Conservation (phyloP, 2,888 invertebrate species). For the Caradrina kadenii region DNA sequence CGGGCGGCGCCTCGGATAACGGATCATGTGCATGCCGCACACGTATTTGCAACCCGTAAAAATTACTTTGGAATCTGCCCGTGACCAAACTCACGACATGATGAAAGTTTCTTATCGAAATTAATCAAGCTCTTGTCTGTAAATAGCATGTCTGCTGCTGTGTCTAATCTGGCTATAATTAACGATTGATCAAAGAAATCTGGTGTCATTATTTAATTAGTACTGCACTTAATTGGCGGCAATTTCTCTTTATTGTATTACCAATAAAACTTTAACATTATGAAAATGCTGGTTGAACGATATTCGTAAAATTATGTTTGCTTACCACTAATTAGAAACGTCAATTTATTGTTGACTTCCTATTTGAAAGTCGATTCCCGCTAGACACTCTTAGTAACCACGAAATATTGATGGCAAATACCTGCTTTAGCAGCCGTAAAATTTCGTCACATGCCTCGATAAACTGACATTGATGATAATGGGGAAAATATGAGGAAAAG, state of each 20-base stretch:
- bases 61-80: slow-evolving; percentile 51
- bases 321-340: slow-evolving; percentile 8
- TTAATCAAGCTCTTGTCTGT: slow-evolving; percentile 35
- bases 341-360: slow-evolving; percentile 10
- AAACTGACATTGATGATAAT: not conserved
- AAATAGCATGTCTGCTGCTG: slow-evolving; percentile 28
- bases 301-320: slow-evolving; percentile 1
- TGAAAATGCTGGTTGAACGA: slow-evolving; percentile 5
- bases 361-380: not conserved
- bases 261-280: not conserved
- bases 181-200: slow-evolving; percentile 20
- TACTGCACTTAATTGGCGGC: slow-evolving; percentile 11
- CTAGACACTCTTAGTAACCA: not conserved
- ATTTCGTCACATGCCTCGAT: not conserved
- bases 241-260: not conserved
- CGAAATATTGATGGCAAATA: slow-evolving; percentile 1
- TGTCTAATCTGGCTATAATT: slow-evolving; percentile 33
- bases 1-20: slow-evolving; percentile 68
- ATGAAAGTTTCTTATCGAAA: slow-evolving; percentile 45
- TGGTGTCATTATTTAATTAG: slow-evolving; percentile 41
- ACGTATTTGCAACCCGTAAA: slow-evolving; percentile 62
- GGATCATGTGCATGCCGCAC: slow-evolving; percentile 70
- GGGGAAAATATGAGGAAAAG: slow-evolving; percentile 18
- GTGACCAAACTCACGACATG: slow-evolving; percentile 26
- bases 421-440: not conserved